A percentile compares a stretch with the other conserved stretches of the same genome.
phyloP scores from a whole-genome alignment of 2,113 vertebrate genomes.

The Grus americana region DNA sequence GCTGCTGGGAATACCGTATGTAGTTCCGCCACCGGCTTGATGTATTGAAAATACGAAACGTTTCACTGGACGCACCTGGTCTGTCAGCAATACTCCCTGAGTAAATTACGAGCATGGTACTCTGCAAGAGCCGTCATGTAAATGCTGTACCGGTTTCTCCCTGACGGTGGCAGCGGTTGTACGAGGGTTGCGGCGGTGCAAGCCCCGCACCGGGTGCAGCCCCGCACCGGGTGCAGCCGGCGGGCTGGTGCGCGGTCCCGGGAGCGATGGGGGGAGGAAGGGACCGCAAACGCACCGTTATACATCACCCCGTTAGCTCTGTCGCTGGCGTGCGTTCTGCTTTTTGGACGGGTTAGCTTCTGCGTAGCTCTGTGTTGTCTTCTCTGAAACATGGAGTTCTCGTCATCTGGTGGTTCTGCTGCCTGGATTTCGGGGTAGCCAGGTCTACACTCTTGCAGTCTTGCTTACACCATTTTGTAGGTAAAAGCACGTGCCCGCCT shows the following conservation, averaged over 20 bases:
- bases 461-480: neutral
- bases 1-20: too few relatives aligned
- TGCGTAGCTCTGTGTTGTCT: neutral
- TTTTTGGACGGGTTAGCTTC: neutral
- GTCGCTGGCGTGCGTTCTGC: too few relatives aligned
- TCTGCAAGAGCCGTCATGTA: accelerated
- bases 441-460: accelerated
- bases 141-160: accelerated
- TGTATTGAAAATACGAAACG: neutral
- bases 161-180: neutral
- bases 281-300: accelerated
- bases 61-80: neutral
- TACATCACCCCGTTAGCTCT: neutral
- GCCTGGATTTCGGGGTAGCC: neutral
- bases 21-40: too few relatives aligned
- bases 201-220: too few relatives aligned
- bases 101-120: accelerated
- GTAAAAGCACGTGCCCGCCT: neutral
- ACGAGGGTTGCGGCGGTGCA: neutral
- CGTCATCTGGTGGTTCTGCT: neutral
- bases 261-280: too few relatives aligned
- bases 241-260: neutral
- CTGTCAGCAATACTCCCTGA: too few relatives aligned
- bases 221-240: too few relatives aligned
- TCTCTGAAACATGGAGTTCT: accelerated